These are phyloP conservation scores for Charina bottae DNA, from an alignment of 2,113 vertebrate species.

Conservation along the genomic window DNA sequence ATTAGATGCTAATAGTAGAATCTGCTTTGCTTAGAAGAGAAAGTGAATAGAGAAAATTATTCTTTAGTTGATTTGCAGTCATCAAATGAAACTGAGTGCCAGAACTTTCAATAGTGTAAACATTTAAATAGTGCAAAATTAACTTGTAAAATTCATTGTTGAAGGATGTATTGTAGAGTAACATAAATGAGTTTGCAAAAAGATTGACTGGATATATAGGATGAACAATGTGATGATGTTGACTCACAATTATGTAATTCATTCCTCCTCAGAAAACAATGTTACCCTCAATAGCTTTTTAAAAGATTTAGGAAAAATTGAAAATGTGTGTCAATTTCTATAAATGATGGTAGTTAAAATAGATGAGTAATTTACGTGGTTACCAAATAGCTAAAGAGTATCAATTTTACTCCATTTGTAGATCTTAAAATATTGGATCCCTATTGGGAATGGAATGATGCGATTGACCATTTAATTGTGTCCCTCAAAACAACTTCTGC, in stretches of 20 bases:
- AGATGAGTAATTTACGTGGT: neutral
- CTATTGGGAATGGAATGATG: neutral
- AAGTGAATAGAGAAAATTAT: neutral
- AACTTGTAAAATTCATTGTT: neutral
- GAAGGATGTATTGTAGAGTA: neutral
- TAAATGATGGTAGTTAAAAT: neutral
- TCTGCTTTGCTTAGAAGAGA: neutral
- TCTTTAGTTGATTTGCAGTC: neutral
- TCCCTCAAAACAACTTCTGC: neutral
- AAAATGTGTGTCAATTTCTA: neutral
- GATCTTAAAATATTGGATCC: neutral
- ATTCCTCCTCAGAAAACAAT: neutral
- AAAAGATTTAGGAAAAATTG: neutral
- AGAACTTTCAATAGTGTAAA: slow-evolving; percentile 1
- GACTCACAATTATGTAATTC: neutral
- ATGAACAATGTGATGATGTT: neutral
- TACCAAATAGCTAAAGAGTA: neutral
- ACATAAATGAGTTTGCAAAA: neutral
- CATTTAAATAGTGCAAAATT: neutral
- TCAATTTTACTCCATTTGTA: neutral
- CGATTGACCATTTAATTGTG: neutral
- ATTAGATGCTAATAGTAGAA: neutral
- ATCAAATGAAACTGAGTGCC: neutral
- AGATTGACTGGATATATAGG: neutral
- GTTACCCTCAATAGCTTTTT: neutral